Evolutionary conservation across 2,797 vertebrate genomes (phyloP).

Genomic region (Macropodus opercularis): DNA sequence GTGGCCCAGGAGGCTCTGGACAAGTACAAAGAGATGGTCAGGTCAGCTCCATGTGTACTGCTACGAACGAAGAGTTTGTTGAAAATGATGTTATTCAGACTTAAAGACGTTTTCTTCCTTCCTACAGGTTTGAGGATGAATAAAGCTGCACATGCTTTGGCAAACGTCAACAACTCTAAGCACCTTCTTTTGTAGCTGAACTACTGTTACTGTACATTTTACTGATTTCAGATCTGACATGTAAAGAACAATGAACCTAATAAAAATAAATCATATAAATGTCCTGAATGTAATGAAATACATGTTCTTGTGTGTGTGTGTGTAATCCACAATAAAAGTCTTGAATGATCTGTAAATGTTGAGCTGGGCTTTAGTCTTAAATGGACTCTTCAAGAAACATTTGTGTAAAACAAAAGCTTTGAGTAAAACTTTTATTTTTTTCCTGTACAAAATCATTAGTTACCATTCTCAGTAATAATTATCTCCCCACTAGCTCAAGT

Average conservation of each 20-base stretch:
- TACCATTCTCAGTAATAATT: conserved; percentile 82
- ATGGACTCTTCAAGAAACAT: conserved; percentile 6
- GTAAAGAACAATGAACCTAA: too few relatives aligned
- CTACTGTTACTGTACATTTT: conserved; percentile 30
- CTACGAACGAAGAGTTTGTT: too few relatives aligned
- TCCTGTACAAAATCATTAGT: conserved; percentile 92
- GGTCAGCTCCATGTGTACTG: too few relatives aligned
- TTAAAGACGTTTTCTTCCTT: background rate
- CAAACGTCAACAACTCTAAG: conserved; percentile 13
- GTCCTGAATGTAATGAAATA: too few relatives aligned
- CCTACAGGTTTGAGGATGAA: conserved; percentile 68
- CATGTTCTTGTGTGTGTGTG: too few relatives aligned
- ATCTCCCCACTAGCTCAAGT: conserved; percentile 67
- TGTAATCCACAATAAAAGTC: background rate
- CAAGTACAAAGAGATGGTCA: conserved; percentile 82
- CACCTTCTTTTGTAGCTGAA: conserved; percentile 22
- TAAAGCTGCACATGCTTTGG: conserved; percentile 17
- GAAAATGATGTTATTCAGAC: background rate
- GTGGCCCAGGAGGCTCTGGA: conserved; percentile 84
- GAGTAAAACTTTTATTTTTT: conserved; percentile 86
- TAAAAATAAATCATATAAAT: background rate
- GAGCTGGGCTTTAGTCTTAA: background rate
- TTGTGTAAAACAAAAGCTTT: conserved; percentile 48
- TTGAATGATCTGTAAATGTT: background rate
- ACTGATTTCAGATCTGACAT: conserved; percentile 25